phyloP scores from a whole-genome alignment of 2,797 vertebrate genomes.

The Pitangus sulphuratus region DNA sequence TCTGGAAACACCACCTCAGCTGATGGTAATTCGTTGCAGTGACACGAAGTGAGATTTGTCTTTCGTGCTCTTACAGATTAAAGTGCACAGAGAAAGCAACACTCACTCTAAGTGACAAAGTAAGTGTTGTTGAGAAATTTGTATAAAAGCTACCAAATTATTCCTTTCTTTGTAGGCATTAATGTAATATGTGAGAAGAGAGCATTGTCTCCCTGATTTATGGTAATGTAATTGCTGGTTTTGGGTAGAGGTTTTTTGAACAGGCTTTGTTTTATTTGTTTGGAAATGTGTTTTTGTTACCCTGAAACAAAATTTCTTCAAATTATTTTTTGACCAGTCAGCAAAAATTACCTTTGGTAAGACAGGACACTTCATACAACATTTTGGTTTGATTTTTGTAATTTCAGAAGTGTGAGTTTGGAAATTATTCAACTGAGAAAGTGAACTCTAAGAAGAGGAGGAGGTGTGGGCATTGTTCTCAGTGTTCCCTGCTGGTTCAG shows the following conservation, averaged over 20 bases:
- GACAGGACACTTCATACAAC: not conserved
- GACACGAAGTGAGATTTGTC: conserved; percentile 15
- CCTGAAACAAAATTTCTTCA: not conserved
- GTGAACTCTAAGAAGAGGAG: not conserved
- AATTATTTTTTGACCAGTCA: not conserved
- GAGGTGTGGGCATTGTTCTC: not conserved
- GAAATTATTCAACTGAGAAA: not conserved
- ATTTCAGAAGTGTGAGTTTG: not conserved
- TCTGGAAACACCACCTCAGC: not conserved
- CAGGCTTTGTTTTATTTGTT: not conserved
- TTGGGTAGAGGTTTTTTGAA: not conserved
- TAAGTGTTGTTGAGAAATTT: not conserved
- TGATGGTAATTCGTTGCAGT: not conserved
- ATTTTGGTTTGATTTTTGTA: not conserved
- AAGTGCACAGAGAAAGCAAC: not conserved
- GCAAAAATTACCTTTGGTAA: not conserved
- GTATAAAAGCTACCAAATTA: not conserved
- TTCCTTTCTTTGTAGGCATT: not conserved
- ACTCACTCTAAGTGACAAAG: conserved; percentile 12
- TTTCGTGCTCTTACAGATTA: not conserved
- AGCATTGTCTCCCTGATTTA: not conserved
- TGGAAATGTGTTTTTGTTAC: not conserved
- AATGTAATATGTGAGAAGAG: not conserved
- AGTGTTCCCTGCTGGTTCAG: not conserved
- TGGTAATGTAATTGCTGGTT: not conserved